Conservation (phyloP, 1,140 invertebrate genomes). For the Sitobion miscanthi region DNA sequence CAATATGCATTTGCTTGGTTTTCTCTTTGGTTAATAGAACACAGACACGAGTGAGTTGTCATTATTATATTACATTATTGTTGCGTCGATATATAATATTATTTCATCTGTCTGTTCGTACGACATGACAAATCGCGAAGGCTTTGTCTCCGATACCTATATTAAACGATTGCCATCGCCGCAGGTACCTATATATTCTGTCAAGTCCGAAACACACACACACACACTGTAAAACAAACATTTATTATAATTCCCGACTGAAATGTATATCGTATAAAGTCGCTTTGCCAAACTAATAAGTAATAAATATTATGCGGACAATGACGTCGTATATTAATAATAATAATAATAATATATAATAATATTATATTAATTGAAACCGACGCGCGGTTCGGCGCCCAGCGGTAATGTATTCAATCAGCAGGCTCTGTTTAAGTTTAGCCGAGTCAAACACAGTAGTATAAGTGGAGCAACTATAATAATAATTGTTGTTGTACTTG, state of each 20-base stretch:
- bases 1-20: background rate
- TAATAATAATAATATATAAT: too few relatives aligned
- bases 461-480: background rate
- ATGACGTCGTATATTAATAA: too few relatives aligned
- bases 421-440: background rate
- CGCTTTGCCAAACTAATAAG: too few relatives aligned
- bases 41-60: background rate
- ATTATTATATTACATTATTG: too few relatives aligned
- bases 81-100: background rate
- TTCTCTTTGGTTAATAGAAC: background rate
- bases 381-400: too few relatives aligned
- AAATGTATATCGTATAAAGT: too few relatives aligned
- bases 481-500: constrained; percentile 10
- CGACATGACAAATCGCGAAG: background rate
- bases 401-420: background rate
- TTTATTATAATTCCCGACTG: too few relatives aligned
- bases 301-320: too few relatives aligned
- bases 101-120: background rate
- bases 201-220: background rate
- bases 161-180: background rate
- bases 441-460: background rate
- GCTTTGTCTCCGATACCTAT: background rate
- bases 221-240: too few relatives aligned
- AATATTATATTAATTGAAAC: background rate
- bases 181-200: background rate